These are phyloP conservation scores for Calameuta filiformis DNA, from an alignment of 2,888 invertebrate genomes.

Conservation along the genomic window DNA sequence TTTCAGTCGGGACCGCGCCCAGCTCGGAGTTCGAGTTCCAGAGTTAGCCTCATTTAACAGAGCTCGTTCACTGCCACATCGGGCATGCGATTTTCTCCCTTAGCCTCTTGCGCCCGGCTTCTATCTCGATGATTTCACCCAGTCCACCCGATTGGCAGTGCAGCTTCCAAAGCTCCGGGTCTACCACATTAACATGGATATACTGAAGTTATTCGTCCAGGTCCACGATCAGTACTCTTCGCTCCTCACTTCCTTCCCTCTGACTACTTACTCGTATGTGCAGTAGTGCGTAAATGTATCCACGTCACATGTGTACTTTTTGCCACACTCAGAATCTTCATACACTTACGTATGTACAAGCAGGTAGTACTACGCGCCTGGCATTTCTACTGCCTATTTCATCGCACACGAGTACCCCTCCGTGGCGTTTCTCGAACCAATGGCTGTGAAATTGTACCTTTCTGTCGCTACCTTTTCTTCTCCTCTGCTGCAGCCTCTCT, in stretches of 20 bases:
- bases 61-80: constrained; percentile 42
- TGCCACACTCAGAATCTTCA: neutral
- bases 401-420: constrained; percentile 41
- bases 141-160: constrained; percentile 11
- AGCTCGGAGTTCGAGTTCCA: constrained; percentile 42
- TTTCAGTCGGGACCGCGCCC: constrained; percentile 62
- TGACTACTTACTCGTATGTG: neutral
- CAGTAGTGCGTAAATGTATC: neutral
- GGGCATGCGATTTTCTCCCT: neutral
- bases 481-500: neutral
- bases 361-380: constrained; percentile 3
- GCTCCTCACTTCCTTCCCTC: neutral
- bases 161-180: neutral
- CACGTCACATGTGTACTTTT: neutral
- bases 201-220: neutral
- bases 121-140: neutral
- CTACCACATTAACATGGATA: neutral
- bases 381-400: constrained; percentile 23
- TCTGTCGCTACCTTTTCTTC: constrained; percentile 34
- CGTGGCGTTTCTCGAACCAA: constrained; percentile 42
- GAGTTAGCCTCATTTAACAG: constrained; percentile 59
- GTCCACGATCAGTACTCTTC: neutral
- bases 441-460: constrained; percentile 51
- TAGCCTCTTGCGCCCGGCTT: neutral
- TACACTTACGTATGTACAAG: neutral